Evolutionary conservation across 1,140 invertebrate species (phyloP).

Genomic region (Drosophila pectinifera): DNA sequence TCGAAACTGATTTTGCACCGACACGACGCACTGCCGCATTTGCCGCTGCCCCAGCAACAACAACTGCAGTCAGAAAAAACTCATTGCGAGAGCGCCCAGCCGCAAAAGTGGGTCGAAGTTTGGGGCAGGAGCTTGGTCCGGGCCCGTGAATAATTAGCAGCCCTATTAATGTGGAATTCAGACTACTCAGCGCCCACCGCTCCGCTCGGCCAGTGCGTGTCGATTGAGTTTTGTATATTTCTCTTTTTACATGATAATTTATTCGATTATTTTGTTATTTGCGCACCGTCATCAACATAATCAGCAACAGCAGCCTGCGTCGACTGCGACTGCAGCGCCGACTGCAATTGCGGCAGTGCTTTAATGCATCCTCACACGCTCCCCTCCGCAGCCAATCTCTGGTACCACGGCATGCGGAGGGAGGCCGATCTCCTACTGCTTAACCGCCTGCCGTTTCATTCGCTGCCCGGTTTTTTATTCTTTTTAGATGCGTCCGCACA

Average conservation of each 20-base stretch:
- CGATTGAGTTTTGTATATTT: slow-evolving; percentile 60
- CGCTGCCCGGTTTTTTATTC: slow-evolving; percentile 47
- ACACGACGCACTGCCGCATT: slow-evolving; percentile 41
- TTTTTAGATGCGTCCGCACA: slow-evolving; percentile 65
- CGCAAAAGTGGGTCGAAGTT: slow-evolving; percentile 50
- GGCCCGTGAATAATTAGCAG: slow-evolving; percentile 74
- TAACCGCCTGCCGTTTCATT: slow-evolving; percentile 46
- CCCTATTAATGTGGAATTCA: slow-evolving; percentile 56
- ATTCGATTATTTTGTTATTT: slow-evolving; percentile 76
- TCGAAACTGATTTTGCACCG: slow-evolving; percentile 78
- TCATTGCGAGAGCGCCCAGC: slow-evolving; percentile 58
- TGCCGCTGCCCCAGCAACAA: slow-evolving; percentile 31
- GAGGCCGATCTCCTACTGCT: slow-evolving; percentile 24
- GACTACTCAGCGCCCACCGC: background rate
- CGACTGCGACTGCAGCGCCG: slow-evolving; percentile 9
- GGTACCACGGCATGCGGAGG: background rate
- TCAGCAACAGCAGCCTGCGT: slow-evolving; percentile 44
- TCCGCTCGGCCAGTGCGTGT: slow-evolving; percentile 34
- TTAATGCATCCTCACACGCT: slow-evolving; percentile 19
- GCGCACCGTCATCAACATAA: slow-evolving; percentile 67
- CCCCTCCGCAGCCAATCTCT: background rate
- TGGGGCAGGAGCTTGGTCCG: slow-evolving; percentile 10
- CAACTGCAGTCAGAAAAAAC: slow-evolving; percentile 58
- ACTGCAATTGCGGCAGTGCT: slow-evolving; percentile 13
- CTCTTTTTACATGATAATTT: slow-evolving; percentile 59